Percentiles rank a stretch among this genome's conserved stretches.
Evolutionary conservation across 92 coral and sea anemone genomes (phyloP).

Genomic region (Epizoanthus ramosus): DNA sequence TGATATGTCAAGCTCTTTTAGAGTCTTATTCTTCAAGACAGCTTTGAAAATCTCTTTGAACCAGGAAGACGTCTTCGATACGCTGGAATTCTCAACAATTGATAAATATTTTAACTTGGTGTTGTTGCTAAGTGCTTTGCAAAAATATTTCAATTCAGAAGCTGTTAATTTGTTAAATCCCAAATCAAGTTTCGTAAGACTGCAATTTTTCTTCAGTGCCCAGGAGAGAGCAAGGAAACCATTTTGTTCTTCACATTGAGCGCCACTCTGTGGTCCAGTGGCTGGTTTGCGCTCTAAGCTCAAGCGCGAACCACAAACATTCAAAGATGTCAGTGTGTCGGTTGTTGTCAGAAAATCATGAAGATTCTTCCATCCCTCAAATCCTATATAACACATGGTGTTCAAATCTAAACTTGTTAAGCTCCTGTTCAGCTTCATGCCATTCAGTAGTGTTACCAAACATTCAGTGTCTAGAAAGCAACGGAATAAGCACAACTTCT

Average conservation of each 20-base stretch:
- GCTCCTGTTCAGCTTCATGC: no score
- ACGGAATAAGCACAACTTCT: no score
- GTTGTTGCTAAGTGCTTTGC: neutral
- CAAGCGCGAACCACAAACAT: neutral
- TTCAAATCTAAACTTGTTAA: neutral
- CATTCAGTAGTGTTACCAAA: no score
- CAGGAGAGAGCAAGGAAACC: neutral
- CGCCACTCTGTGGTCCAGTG: no score
- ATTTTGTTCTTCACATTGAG: neutral
- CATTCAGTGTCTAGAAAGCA: no score
- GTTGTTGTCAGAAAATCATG: neutral
- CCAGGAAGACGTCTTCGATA: neutral
- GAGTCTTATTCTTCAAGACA: neutral
- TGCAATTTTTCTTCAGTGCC: neutral
- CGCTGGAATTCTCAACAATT: neutral
- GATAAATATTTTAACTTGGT: neutral
- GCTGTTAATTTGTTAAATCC: no score
- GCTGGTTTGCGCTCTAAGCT: neutral
- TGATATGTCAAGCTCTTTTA: neutral
- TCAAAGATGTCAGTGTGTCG: neutral
- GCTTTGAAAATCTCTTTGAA: neutral
- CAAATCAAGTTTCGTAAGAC: neutral
- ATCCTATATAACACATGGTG: neutral
- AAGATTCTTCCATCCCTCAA: neutral
- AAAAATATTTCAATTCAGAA: neutral